These are phyloP conservation scores for Acronicta alni DNA, from an alignment of 2,888 invertebrate genomes.

Conservation along the genomic window DNA sequence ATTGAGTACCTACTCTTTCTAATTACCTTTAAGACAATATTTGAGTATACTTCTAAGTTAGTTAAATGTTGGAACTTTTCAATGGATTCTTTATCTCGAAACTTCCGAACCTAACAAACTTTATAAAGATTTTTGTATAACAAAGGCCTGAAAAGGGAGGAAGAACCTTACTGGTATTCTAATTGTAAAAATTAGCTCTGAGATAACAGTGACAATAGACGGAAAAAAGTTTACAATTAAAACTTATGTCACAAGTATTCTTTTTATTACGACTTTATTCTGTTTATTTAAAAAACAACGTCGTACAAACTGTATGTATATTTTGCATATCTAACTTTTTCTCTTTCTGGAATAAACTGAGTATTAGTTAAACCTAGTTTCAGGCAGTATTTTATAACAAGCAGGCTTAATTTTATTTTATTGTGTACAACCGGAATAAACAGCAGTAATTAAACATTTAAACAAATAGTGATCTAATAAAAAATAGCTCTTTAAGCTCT, in stretches of 20 bases:
- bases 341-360: too few species aligned
- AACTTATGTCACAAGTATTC: slow-evolving; percentile 32
- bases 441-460: slow-evolving; percentile 13
- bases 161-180: slow-evolving; percentile 29
- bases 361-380: too few species aligned
- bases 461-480: slow-evolving; percentile 24
- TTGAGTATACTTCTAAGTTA: slow-evolving; percentile 38
- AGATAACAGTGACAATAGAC: slow-evolving; percentile 45
- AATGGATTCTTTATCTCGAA: slow-evolving; percentile 57
- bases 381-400: neutral
- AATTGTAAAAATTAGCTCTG: slow-evolving; percentile 41
- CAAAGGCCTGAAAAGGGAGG: slow-evolving; percentile 42
- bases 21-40: slow-evolving; percentile 48
- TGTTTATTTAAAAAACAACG: too few species aligned
- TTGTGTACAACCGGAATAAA: slow-evolving; percentile 1
- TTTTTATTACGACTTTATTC: too few species aligned
- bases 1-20: slow-evolving; percentile 30
- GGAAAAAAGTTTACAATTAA: slow-evolving; percentile 23
- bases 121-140: slow-evolving; percentile 50
- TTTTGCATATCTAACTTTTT: too few species aligned
- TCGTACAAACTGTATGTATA: too few species aligned
- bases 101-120: slow-evolving; percentile 43
- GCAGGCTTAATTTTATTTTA: neutral
- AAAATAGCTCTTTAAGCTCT: slow-evolving; percentile 46
- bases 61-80: slow-evolving; percentile 52